Conservation (phyloP, 2,797 vertebrate genomes). For the Spinus pinus region DNA sequence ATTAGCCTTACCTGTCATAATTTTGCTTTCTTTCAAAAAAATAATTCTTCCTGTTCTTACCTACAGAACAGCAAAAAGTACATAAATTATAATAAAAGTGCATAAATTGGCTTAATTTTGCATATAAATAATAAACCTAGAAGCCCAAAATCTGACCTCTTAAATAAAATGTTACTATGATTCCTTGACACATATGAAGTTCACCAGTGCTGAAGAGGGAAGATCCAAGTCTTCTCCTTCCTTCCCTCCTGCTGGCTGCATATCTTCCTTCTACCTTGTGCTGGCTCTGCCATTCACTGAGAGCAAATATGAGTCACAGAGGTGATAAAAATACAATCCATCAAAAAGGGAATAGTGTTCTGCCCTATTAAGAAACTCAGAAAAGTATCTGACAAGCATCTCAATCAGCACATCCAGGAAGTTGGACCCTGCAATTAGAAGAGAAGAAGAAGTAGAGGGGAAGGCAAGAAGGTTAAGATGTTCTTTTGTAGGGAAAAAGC, state of each 20-base stretch:
- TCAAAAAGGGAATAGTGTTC: neutral
- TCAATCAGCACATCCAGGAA: slow-evolving; percentile 2
- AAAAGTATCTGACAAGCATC: neutral
- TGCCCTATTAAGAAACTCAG: neutral
- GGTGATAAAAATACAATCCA: neutral
- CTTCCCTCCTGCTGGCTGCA: neutral
- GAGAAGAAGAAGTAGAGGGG: neutral
- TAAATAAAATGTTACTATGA: neutral
- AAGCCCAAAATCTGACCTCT: neutral
- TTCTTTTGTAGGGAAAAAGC: neutral
- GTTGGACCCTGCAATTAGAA: neutral
- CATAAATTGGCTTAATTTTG: neutral
- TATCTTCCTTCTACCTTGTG: neutral
- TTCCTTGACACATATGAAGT: neutral
- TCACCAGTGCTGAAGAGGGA: neutral
- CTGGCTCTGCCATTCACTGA: neutral
- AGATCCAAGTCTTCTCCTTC: neutral
- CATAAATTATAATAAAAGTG: neutral
- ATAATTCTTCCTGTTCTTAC: neutral
- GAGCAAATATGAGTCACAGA: neutral
- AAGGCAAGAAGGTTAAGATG: neutral
- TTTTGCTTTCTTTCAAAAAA: neutral
- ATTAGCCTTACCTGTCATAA: neutral
- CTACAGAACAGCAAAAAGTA: neutral
- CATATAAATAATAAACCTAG: neutral